Conservation (phyloP, 2,888 invertebrate genomes). For the Himalopsyche kuldschensis region DNA sequence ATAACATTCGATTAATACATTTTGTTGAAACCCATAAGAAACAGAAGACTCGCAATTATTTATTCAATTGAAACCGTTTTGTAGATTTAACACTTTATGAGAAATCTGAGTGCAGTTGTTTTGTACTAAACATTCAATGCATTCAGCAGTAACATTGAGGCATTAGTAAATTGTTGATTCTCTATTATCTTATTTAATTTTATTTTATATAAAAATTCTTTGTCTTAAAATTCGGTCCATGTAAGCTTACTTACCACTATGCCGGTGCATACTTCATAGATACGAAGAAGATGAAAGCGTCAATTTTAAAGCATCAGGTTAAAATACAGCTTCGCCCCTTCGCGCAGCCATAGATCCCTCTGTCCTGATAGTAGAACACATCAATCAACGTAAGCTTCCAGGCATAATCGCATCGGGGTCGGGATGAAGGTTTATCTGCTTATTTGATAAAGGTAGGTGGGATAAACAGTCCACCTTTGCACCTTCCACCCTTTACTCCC, state of each 20-base stretch:
- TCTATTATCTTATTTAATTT: too few species aligned
- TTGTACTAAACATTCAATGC: too few species aligned
- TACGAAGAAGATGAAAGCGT: neutral
- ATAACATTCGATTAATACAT: too few species aligned
- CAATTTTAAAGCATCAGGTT: conserved; percentile 6
- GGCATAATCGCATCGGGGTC: conserved; percentile 35
- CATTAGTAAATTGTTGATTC: too few species aligned
- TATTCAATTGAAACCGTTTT: too few species aligned
- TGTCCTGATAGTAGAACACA: conserved; percentile 33
- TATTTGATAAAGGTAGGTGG: conserved; percentile 21
- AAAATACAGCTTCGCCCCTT: neutral
- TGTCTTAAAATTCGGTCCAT: neutral
- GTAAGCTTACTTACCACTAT: neutral
- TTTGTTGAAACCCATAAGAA: too few species aligned
- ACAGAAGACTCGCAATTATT: too few species aligned
- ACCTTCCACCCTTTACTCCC: neutral
- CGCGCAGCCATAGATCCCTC: conserved; percentile 16
- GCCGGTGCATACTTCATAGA: neutral
- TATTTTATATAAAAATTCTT: too few species aligned
- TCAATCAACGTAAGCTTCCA: conserved; percentile 38
- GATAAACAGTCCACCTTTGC: neutral
- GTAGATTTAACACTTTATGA: too few species aligned
- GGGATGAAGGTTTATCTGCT: conserved; percentile 36
- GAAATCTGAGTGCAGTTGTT: too few species aligned
- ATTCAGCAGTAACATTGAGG: too few species aligned